Evolutionary conservation across 2,888 invertebrate species (phyloP).

Genomic region (Cryptocephalus primarius): DNA sequence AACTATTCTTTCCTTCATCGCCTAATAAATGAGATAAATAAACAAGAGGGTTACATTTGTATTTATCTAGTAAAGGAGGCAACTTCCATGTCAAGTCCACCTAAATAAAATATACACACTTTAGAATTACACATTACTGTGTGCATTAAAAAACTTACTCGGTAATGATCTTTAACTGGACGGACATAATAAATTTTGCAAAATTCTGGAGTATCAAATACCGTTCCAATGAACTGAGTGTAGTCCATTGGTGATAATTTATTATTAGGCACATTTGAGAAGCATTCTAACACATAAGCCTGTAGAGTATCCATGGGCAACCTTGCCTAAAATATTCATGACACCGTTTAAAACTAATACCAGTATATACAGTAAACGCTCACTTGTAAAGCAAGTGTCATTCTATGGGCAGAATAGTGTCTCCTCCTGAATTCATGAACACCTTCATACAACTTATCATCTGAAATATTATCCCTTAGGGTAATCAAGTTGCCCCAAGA

Average conservation of each 20-base stretch:
- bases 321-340: slow-evolving; percentile 36
- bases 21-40: slow-evolving; percentile 72
- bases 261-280: slow-evolving; percentile 61
- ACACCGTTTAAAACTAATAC: neutral
- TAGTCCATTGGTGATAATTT: slow-evolving; percentile 52
- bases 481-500: slow-evolving; percentile 77
- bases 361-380: neutral
- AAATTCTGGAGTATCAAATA: slow-evolving; percentile 53
- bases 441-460: slow-evolving; percentile 54
- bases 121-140: neutral
- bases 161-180: slow-evolving; percentile 60
- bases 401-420: slow-evolving; percentile 78
- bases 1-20: slow-evolving; percentile 76
- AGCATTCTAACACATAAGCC: slow-evolving; percentile 51
- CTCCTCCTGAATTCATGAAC: slow-evolving; percentile 64
- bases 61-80: slow-evolving; percentile 51
- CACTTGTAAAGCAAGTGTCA: slow-evolving; percentile 78
- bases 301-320: slow-evolving; percentile 54
- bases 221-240: slow-evolving; percentile 38
- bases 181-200: slow-evolving; percentile 62
- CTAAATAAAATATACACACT: slow-evolving; percentile 20
- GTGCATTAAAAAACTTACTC: slow-evolving; percentile 36
- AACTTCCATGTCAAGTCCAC: slow-evolving; percentile 54
- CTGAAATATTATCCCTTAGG: slow-evolving; percentile 53
- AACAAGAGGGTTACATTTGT: slow-evolving; percentile 64